Percentiles rank a stretch among this genome's conserved stretches.
Evolutionary conservation across 2,888 invertebrate species (phyloP).

Genomic region (Rhorus exstirpatorius): DNA sequence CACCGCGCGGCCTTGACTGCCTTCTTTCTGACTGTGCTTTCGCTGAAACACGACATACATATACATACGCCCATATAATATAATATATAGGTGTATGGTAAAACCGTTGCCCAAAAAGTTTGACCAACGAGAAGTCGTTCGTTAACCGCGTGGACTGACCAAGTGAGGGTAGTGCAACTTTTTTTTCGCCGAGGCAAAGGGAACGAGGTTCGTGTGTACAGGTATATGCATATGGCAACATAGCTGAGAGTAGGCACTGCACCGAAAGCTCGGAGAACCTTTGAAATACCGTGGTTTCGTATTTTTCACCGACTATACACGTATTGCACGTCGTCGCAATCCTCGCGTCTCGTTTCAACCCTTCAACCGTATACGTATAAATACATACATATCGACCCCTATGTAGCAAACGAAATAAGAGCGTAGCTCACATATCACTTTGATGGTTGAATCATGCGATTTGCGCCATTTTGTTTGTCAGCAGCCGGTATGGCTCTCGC

Average conservation of each 20-base stretch:
- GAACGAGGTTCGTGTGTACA: slow-evolving; percentile 31
- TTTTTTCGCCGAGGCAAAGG: slow-evolving; percentile 48
- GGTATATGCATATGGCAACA: neutral
- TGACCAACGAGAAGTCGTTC: slow-evolving; percentile 75
- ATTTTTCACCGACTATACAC: slow-evolving; percentile 72
- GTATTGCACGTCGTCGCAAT: slow-evolving; percentile 61
- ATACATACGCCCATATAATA: neutral
- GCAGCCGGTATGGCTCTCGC: neutral
- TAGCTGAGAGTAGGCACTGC: neutral
- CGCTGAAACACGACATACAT: slow-evolving; percentile 20
- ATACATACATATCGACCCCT: slow-evolving; percentile 54
- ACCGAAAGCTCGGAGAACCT: slow-evolving; percentile 60
- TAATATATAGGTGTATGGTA: neutral
- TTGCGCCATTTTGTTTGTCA: neutral
- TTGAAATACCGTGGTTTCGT: slow-evolving; percentile 74
- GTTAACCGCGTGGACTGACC: slow-evolving; percentile 67
- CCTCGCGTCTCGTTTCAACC: slow-evolving; percentile 11
- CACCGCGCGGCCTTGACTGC: slow-evolving; percentile 27
- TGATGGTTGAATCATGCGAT: neutral
- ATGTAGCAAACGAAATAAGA: slow-evolving; percentile 53
- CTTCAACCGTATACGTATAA: neutral
- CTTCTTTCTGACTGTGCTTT: slow-evolving; percentile 39
- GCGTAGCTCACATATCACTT: neutral
- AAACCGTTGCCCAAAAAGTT: slow-evolving; percentile 73
- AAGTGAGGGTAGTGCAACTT: slow-evolving; percentile 13